phyloP scores from a whole-genome alignment of 2,113 vertebrate species.

The Pseudonaja textilis region DNA sequence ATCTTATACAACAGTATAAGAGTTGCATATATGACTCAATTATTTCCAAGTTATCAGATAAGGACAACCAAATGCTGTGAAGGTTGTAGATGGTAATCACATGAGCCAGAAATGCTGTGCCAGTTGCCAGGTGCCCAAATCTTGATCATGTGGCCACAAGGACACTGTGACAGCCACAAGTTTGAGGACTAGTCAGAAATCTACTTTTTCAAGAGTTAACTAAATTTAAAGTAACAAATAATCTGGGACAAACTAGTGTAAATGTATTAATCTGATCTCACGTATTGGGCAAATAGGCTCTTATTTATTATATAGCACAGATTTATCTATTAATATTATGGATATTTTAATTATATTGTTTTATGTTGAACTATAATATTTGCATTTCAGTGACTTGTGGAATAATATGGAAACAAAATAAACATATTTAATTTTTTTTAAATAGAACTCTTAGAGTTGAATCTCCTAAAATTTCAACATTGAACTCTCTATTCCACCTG shows the following conservation, averaged over 20 bases:
- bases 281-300: not conserved
- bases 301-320: not conserved
- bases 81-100: not conserved
- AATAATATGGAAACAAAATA: not conserved
- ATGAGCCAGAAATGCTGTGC: not conserved
- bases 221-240: not conserved
- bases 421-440: not conserved
- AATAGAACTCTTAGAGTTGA: not conserved
- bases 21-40: not conserved
- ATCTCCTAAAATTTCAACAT: not conserved
- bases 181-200: not conserved
- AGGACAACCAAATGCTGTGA: not conserved
- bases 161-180: not conserved
- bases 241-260: not conserved
- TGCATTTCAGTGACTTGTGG: not conserved
- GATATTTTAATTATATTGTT: not conserved
- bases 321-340: not conserved
- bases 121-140: not conserved
- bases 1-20: not conserved
- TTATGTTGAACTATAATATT: constrained; percentile 1
- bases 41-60: not conserved
- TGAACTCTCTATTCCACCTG: not conserved
- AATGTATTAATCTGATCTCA: not conserved
- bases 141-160: no score
- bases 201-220: not conserved